Evolutionary conservation across 64 coral and sea anemone species (phyloP), one percentile per base, ranked within the genome.

Genomic region (Trachythela sp.): DNA sequence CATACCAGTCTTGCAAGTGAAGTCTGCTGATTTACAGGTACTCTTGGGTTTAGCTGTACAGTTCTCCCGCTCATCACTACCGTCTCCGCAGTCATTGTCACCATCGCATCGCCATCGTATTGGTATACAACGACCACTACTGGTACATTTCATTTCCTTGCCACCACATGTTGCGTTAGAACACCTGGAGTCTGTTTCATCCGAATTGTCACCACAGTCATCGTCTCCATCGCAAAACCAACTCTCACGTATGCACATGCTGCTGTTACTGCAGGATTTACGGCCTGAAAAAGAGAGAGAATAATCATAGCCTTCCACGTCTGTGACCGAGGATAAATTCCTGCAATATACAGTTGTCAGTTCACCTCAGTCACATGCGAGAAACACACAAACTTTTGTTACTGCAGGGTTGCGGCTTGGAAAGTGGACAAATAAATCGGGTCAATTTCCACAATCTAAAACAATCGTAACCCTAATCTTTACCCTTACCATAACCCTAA

Each of bases 41-140:
- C 93, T 51, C 9, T 83, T 48, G n/a, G 90, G 85, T 40, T 91
- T 93, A 20, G 59, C 77, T 38, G 41, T 13, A 0, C 85, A 86
- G 30, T 80, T 80, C 37, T 29, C 75, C 0, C 1, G 9, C 38
- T 99, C 96, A 87, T 99, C 96, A 51, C 89, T 91, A 3, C 71
- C 71, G 85, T 99, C 96, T 5, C 93, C 93, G 87, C 96, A 99
- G 30, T 99, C 96, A 91, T 94, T 85, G 48, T 94, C 91, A 22
- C 93, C 96, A 90, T 99, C 96, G 85, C 96, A 99, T 14, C 38
- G 48, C 96, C 96, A 99, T 54, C 40, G 6, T 43, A 22, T 49
- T n/a, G 84, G 50, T 10, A 86, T 86, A 35, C 84, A 86, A 8
- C 84, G 38, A 11, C 84, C 84, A 15, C 0, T 50, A 18, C 26